Conservation (phyloP, 2,888 invertebrate genomes). For the Brassicogethes aeneus region DNA sequence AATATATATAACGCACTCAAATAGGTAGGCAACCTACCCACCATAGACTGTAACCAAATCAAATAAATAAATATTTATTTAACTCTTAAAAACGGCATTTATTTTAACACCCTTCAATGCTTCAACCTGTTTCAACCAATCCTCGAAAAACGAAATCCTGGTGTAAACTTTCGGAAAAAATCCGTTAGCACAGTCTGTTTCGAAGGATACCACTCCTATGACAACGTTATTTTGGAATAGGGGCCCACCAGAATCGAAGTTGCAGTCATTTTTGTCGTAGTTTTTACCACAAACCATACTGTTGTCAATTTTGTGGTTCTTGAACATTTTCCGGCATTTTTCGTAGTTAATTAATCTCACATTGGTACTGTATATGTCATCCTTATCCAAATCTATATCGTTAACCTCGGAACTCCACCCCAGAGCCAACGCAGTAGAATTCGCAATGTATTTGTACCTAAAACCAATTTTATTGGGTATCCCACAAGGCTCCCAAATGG, state of each 20-base stretch:
- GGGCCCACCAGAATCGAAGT: constrained; percentile 21
- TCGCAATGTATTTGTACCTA: constrained; percentile 19
- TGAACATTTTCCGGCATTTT: constrained; percentile 14
- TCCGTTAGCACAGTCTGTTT: constrained; percentile 18
- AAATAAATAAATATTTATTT: no score
- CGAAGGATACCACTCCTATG: constrained; percentile 21
- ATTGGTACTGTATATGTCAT: constrained; percentile 14
- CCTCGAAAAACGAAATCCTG: constrained; percentile 19
- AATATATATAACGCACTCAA: no score
- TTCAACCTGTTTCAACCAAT: constrained; percentile 19
- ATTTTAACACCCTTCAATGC: constrained; percentile 13
- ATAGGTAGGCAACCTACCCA: no score
- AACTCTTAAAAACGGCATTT: constrained; percentile 6
- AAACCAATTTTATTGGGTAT: constrained; percentile 7
- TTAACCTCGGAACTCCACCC: constrained; percentile 17
- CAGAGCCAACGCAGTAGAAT: constrained; percentile 18
- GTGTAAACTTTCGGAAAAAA: constrained; percentile 20
- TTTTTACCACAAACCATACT: constrained; percentile 20
- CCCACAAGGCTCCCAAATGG: no score
- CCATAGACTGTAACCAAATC: no score
- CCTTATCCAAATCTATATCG: constrained; percentile 8
- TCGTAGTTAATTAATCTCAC: constrained; percentile 18
- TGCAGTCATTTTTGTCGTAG: constrained; percentile 15
- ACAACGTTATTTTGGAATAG: constrained; percentile 19
- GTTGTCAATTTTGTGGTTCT: constrained; percentile 14